Evolutionary conservation across 2,888 invertebrate species (phyloP).

Genomic region (Cylloceria caligata): DNA sequence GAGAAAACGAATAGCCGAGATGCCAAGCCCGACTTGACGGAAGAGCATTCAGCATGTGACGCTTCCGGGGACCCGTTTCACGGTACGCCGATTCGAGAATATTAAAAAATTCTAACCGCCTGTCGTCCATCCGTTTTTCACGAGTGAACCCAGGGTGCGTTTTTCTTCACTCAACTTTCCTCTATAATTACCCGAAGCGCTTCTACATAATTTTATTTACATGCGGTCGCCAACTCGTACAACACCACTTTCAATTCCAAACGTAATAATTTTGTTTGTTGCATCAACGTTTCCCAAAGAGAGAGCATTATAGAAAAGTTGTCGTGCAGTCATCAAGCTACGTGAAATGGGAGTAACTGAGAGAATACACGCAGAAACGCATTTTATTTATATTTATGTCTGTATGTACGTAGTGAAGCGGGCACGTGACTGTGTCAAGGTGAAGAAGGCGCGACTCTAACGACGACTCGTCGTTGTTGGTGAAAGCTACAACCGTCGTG

Average conservation of each 20-base stretch:
- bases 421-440: constrained; percentile 79
- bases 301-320: constrained; percentile 7
- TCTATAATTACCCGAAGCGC: constrained; percentile 29
- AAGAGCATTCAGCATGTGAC: not conserved
- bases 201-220: constrained; percentile 18
- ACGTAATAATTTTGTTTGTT: constrained; percentile 21
- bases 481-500: constrained; percentile 57
- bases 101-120: constrained; percentile 25
- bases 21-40: not conserved
- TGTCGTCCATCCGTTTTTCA: constrained; percentile 59
- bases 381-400: constrained; percentile 16
- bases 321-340: not conserved
- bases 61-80: constrained; percentile 44
- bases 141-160: not conserved
- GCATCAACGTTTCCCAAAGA: not conserved
- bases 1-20: not conserved
- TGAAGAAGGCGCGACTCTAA: constrained; percentile 76
- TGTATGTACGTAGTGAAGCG: constrained; percentile 24
- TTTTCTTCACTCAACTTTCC: constrained; percentile 22
- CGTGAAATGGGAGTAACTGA: constrained; percentile 18
- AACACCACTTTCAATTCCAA: constrained; percentile 7
- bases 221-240: not conserved
- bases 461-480: constrained; percentile 43
- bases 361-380: not conserved
- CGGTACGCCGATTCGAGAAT: constrained; percentile 25